phyloP scores from a whole-genome alignment of 64 coral and sea anemone species.

The Montipora efflorescens region DNA sequence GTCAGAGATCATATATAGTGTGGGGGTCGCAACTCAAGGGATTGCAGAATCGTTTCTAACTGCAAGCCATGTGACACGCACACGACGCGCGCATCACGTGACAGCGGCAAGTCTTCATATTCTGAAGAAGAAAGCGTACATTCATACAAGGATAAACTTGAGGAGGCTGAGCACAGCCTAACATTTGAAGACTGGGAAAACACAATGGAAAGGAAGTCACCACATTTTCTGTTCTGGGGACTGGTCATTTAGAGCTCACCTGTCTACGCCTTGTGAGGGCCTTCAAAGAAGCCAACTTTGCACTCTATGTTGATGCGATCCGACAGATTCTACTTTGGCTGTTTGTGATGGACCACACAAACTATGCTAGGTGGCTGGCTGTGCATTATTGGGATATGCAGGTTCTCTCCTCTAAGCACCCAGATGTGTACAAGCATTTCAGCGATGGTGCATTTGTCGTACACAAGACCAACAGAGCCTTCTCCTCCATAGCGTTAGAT shows the following conservation, averaged over 20 bases:
- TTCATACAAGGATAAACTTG: too few relatives aligned
- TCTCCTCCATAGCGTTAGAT: constrained; percentile 19
- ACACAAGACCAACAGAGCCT: constrained; percentile 62
- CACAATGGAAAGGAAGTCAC: too few relatives aligned
- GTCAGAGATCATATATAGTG: constrained; percentile 26
- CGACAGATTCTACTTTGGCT: too few relatives aligned
- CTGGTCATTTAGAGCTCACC: too few relatives aligned
- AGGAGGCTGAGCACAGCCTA: too few relatives aligned
- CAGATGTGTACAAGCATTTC: constrained; percentile 55
- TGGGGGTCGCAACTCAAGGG: constrained; percentile 48
- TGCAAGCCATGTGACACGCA: constrained; percentile 53
- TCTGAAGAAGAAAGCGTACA: constrained; percentile 62
- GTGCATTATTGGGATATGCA: background rate
- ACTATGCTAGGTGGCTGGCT: too few relatives aligned
- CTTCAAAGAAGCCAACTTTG: too few relatives aligned
- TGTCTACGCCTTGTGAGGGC: too few relatives aligned
- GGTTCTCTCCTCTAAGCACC: constrained; percentile 11
- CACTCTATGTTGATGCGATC: too few relatives aligned
- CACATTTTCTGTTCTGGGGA: too few relatives aligned
- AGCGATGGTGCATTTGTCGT: constrained; percentile 48
- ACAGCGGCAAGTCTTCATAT: constrained; percentile 25
- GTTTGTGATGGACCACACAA: too few relatives aligned
- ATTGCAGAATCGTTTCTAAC: constrained; percentile 47
- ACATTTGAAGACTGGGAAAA: too few relatives aligned
- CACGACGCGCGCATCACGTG: constrained; percentile 41